Evolutionary conservation across 2,797 vertebrate species (phyloP).

Genomic region (Pelobates cultripes): DNA sequence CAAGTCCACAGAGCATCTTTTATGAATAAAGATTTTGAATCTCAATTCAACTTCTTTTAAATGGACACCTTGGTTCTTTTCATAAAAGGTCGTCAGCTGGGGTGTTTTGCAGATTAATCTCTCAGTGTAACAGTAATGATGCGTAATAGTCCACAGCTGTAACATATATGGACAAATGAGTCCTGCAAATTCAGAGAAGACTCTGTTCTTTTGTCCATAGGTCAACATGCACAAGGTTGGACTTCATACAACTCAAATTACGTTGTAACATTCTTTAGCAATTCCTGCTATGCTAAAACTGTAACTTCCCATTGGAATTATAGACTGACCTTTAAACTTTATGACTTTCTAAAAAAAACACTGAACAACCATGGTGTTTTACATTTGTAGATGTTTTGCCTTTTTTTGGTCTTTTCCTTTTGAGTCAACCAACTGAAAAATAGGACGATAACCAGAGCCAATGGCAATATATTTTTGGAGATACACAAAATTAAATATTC

Average conservation of each 20-base stretch:
- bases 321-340: conserved; percentile 4
- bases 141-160: no score
- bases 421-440: neutral
- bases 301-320: conserved; percentile 28
- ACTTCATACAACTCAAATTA: conserved; percentile 27
- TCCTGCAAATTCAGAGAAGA: conserved; percentile 34
- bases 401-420: neutral
- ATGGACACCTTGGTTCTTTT: neutral
- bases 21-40: neutral
- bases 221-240: conserved; percentile 31
- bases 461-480: neutral
- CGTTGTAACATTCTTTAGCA: conserved; percentile 26
- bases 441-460: neutral
- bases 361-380: neutral
- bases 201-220: conserved; percentile 30
- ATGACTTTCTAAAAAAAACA: neutral
- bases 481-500: neutral
- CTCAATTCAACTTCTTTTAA: conserved; percentile 6
- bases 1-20: neutral
- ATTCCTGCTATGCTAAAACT: conserved; percentile 24
- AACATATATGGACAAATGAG: no score
- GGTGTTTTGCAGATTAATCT: conserved; percentile 12
- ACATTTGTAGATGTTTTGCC: no score
- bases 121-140: conserved; percentile 39
- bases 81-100: conserved; percentile 15